Conservation (phyloP, 2,113 vertebrate genomes). For the Vombatus ursinus region DNA sequence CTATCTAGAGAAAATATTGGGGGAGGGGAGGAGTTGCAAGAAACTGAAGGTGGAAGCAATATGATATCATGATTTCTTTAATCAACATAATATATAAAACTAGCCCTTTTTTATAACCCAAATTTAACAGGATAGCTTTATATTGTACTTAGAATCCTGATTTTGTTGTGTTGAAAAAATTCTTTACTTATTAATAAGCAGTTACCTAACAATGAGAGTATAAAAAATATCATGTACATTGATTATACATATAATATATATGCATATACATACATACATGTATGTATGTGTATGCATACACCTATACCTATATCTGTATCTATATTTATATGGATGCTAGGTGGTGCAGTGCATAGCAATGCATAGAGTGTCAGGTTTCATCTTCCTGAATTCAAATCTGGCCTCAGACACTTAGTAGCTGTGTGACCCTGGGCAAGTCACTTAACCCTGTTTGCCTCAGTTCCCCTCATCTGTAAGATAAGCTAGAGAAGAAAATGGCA, state of each 20-base stretch:
- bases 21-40: not conserved
- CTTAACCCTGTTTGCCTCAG: not conserved
- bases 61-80: not conserved
- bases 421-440: not conserved
- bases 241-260: not conserved
- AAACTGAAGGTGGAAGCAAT: slow-evolving; percentile 24
- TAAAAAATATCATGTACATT: not conserved
- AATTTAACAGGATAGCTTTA: slow-evolving; percentile 15
- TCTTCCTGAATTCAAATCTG: not conserved
- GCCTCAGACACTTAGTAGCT: not conserved
- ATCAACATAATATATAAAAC: slow-evolving; percentile 26
- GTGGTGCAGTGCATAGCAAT: not conserved
- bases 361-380: not conserved
- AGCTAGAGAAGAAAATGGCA: not conserved
- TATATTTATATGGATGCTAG: not conserved
- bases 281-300: too few species aligned
- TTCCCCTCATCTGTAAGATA: not conserved
- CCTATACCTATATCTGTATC: too few species aligned
- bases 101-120: not conserved
- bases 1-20: slow-evolving; percentile 7
- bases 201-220: not conserved
- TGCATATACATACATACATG: too few species aligned
- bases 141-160: not conserved
- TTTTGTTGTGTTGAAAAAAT: slow-evolving; percentile 21
- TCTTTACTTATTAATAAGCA: slow-evolving; percentile 1